Conservation (phyloP, 2,113 vertebrate genomes). For the Alouatta palliata region DNA sequence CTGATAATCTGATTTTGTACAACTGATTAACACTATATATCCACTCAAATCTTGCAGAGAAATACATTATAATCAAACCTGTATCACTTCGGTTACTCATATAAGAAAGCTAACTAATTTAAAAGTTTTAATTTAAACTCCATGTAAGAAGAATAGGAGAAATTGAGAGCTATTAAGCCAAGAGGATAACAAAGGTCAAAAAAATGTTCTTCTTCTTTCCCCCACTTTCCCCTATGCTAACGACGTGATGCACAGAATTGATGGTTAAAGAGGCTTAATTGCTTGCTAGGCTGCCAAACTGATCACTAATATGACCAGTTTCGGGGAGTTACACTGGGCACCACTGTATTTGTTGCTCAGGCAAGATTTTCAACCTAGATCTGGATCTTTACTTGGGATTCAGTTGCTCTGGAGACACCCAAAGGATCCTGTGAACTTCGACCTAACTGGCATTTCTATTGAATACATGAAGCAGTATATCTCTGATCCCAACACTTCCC, state of each 20-base stretch:
- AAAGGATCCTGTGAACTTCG: not conserved
- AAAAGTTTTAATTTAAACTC: constrained; percentile 28
- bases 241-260: not conserved
- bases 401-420: not conserved
- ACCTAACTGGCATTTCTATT: not conserved
- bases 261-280: not conserved
- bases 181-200: constrained; percentile 56
- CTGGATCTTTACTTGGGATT: not conserved
- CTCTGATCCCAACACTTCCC: not conserved
- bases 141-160: not conserved
- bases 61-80: constrained; percentile 55
- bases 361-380: not conserved
- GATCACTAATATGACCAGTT: not conserved
- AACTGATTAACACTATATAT: constrained; percentile 18
- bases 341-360: not conserved
- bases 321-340: not conserved
- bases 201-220: constrained; percentile 35
- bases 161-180: constrained; percentile 53
- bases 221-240: constrained; percentile 52
- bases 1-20: constrained; percentile 58
- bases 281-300: not conserved
- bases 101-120: constrained; percentile 53
- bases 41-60: constrained; percentile 31
- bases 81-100: not conserved
- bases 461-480: not conserved